Evolutionary conservation across 2,113 vertebrate genomes (phyloP).

Genomic region (Galbula dea): DNA sequence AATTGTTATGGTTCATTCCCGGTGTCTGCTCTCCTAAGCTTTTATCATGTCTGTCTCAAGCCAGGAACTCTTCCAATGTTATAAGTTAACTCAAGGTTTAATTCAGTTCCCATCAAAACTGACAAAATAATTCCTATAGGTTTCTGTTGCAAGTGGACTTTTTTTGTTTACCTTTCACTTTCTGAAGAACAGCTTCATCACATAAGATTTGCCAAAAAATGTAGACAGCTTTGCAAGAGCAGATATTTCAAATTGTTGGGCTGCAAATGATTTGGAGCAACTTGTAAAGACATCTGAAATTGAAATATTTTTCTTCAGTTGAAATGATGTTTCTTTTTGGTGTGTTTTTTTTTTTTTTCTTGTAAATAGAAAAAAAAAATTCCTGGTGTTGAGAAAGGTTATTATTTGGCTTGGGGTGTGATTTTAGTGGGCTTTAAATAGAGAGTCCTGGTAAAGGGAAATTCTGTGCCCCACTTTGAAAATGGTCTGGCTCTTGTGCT

Average conservation of each 20-base stretch:
- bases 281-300: constrained; percentile 2
- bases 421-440: neutral
- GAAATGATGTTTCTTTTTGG: neutral
- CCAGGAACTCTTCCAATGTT: accelerated
- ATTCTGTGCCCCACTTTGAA: neutral
- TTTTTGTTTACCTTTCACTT: neutral
- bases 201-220: constrained; percentile 13
- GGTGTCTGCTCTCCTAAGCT: neutral
- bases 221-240: constrained; percentile 23
- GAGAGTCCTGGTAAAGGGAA: neutral
- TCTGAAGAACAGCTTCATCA: neutral
- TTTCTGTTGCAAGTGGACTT: neutral
- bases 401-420: neutral
- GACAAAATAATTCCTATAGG: neutral
- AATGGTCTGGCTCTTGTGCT: neutral
- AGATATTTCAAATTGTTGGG: constrained; percentile 13
- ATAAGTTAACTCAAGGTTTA: neutral
- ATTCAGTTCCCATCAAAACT: neutral
- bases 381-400: neutral
- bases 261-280: neutral
- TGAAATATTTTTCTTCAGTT: neutral
- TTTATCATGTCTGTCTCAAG: neutral
- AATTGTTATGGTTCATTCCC: accelerated
- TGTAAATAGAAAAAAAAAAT: neutral
- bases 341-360: too few relatives aligned